Evolutionary conservation across 2,797 vertebrate species (phyloP), one percentile per base, ranked within the genome.

Genomic region (Eremophila alpestris): DNA sequence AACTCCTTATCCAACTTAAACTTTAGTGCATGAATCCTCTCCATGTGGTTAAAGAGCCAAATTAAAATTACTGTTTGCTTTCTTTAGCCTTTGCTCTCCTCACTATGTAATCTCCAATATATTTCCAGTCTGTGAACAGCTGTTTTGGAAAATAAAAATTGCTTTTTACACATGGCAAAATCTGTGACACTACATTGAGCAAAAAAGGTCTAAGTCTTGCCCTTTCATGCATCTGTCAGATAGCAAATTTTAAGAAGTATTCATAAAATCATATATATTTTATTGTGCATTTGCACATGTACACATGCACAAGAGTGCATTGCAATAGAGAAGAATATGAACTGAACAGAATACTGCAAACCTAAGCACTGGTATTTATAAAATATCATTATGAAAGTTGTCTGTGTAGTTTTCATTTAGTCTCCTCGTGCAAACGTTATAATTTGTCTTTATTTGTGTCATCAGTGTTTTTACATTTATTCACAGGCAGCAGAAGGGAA

Each of bases 121-220:
- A 41, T 87, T 95, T 95, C 70, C 58, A 89, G 76, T 90, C 87
- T 48, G 24, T 63, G 95, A 97, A 92, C 56, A 87, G 65, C 59
- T 94, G 69, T 75, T 96, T 81, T 69, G 75, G 41, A 82, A 90
- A 76, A 65, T 68, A 96, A 97, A 97, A 95, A 96, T 86, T 93
- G 45, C 54, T 95, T 93, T 95, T 94, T 91, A 76, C 45, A 79
- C 52, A 83, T 88, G 83, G 46, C 38, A 93, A 92, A 94, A 83
- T 93, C 64, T 83, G 27, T 94, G 83, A 94, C 93, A 96, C 40
- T 86, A 26, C 18, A 32, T 6, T 51, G 48, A 85, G 34, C 15
- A 69, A 89, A 82, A 75, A 71, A 58, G 9, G 13, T 78, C 78
- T 70, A 87, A 92, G 62, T 65, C 41, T 83, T 92, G 65, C 58